phyloP scores from a whole-genome alignment of 2,888 invertebrate genomes.

The Hoplodrina ambigua region DNA sequence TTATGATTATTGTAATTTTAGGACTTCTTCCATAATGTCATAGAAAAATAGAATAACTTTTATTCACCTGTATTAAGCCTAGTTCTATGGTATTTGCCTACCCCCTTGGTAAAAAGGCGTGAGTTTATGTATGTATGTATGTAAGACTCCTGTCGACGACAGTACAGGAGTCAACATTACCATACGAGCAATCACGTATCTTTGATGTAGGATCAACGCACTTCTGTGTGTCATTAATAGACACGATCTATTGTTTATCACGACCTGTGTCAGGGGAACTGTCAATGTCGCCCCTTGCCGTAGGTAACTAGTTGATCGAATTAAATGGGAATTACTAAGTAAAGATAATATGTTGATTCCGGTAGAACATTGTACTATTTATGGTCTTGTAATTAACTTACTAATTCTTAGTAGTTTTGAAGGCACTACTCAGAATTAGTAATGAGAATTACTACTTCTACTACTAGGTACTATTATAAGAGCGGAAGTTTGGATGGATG shows the following conservation, averaged over 20 bases:
- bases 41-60: too few relatives aligned
- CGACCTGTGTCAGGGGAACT: slow-evolving; percentile 34
- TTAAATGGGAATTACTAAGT: slow-evolving; percentile 19
- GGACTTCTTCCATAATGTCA: too few relatives aligned
- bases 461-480: too few relatives aligned
- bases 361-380: slow-evolving; percentile 35
- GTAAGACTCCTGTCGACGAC: neutral
- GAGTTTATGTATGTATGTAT: too few relatives aligned
- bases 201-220: slow-evolving; percentile 35
- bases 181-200: slow-evolving; percentile 24
- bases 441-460: too few relatives aligned
- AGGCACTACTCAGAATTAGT: neutral
- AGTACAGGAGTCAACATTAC: slow-evolving; percentile 42
- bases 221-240: slow-evolving; percentile 14
- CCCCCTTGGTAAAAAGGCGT: too few relatives aligned
- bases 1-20: neutral
- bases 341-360: slow-evolving; percentile 31
- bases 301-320: neutral
- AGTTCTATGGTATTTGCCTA: too few relatives aligned
- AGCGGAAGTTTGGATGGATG: too few relatives aligned
- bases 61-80: too few relatives aligned
- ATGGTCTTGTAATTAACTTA: slow-evolving; percentile 8
- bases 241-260: slow-evolving; percentile 49
- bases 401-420: slow-evolving; percentile 17
- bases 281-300: slow-evolving; percentile 25